Percentiles rank a stretch among this genome's conserved stretches.
phyloP scores from a whole-genome alignment of 2,797 vertebrate genomes.

The Oreochromis grahami region DNA sequence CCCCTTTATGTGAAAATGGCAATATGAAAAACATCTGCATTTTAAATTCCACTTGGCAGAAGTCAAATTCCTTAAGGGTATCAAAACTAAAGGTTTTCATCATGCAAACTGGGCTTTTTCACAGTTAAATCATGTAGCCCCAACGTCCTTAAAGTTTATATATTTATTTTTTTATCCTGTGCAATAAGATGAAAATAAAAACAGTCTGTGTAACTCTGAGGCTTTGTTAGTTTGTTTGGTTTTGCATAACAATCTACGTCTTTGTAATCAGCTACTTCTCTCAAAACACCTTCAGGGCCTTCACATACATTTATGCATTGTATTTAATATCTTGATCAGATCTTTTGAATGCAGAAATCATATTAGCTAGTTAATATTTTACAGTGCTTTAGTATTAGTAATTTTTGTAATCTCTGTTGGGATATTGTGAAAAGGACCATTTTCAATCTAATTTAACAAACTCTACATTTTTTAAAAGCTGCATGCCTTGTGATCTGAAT shows the following conservation, averaged over 20 bases:
- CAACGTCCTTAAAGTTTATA: not conserved
- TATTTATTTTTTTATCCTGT: not conserved
- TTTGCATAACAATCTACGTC: not conserved
- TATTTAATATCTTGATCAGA: not conserved
- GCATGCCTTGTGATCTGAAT: not conserved
- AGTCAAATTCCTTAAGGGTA: not conserved
- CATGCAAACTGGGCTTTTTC: not conserved
- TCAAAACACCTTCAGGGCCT: not conserved
- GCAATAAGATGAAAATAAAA: not conserved
- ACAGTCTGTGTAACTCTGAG: not conserved
- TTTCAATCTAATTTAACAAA: not conserved
- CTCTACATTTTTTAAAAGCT: not conserved
- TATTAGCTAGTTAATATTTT: not conserved
- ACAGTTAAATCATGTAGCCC: not conserved
- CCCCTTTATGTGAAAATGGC: rapidly evolving
- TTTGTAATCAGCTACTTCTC: not conserved
- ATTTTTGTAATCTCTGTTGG: not conserved
- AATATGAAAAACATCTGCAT: not conserved
- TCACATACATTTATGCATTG: not conserved
- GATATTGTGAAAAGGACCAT: no score
- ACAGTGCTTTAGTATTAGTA: not conserved
- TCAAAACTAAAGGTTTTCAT: not conserved
- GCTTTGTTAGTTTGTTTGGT: not conserved
- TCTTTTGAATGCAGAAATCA: not conserved
- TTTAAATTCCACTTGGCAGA: not conserved